These are phyloP conservation scores for Apis laboriosa DNA, from an alignment of 1,140 invertebrate species.

Conservation along the genomic window DNA sequence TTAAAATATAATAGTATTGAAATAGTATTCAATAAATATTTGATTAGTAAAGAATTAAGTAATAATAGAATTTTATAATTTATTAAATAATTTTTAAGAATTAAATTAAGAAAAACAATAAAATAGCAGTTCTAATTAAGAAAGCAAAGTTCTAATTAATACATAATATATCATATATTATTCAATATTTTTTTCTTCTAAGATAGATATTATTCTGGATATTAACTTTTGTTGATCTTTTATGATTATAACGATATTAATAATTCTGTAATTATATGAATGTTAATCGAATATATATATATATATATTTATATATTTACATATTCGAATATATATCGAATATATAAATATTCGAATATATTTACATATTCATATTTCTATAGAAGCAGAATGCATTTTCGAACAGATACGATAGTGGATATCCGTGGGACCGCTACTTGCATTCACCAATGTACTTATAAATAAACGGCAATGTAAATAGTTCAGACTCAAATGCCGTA, in stretches of 20 bases:
- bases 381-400: constrained; percentile 19
- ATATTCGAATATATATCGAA: no score
- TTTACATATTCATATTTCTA: background rate
- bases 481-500: constrained; percentile 75
- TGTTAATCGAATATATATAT: no score
- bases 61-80: background rate
- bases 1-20: background rate
- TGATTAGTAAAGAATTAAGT: background rate
- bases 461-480: constrained; percentile 80
- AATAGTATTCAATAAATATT: background rate
- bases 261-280: no score
- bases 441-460: constrained; percentile 74
- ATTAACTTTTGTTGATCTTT: background rate
- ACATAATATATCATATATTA: no score
- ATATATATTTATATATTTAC: no score
- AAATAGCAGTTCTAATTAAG: no score
- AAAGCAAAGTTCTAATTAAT: no score
- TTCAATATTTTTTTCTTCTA: background rate
- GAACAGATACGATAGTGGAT: constrained; percentile 26
- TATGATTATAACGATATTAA: background rate
- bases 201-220: background rate
- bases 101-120: background rate
- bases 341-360: no score
- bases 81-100: background rate
- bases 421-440: constrained; percentile 58